Evolutionary conservation across 2,797 vertebrate genomes (phyloP).

Genomic region (Liasis olivaceus): DNA sequence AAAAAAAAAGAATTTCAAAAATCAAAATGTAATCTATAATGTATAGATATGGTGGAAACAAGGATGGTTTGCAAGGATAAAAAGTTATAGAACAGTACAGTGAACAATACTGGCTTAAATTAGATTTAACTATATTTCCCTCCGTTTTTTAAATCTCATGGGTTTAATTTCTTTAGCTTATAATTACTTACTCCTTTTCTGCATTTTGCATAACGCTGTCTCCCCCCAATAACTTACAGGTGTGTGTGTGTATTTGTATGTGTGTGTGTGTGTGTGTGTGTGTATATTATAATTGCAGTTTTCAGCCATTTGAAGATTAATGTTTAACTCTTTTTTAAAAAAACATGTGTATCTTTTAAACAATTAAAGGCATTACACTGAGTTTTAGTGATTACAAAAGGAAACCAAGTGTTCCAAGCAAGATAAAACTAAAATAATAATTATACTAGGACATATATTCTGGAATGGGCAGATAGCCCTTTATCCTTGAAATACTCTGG

Average conservation of each 20-base stretch:
- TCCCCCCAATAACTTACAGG: not conserved
- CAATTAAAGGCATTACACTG: not conserved
- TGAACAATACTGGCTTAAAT: not conserved
- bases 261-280: too few species aligned
- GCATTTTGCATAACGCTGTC: not conserved
- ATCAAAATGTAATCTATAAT: not conserved
- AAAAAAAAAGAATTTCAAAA: not conserved
- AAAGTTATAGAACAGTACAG: not conserved
- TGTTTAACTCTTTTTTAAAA: not conserved
- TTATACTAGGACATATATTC: conserved; percentile 17
- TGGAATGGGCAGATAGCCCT: not conserved
- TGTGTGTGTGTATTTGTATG: not conserved
- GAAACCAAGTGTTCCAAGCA: not conserved
- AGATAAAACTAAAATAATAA: not conserved
- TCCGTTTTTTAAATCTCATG: not conserved
- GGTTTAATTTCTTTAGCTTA: not conserved
- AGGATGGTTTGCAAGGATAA: not conserved
- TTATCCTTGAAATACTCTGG: not conserved
- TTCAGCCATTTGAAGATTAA: not conserved
- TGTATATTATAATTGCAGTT: not conserved
- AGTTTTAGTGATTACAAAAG: conserved; percentile 9
- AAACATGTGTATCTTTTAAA: not conserved
- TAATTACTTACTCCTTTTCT: not conserved
- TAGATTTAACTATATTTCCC: not conserved
- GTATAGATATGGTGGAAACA: not conserved